These are phyloP conservation scores for Aspidoscelis tigris DNA, from an alignment of 2,113 vertebrate species.

Conservation along the genomic window DNA sequence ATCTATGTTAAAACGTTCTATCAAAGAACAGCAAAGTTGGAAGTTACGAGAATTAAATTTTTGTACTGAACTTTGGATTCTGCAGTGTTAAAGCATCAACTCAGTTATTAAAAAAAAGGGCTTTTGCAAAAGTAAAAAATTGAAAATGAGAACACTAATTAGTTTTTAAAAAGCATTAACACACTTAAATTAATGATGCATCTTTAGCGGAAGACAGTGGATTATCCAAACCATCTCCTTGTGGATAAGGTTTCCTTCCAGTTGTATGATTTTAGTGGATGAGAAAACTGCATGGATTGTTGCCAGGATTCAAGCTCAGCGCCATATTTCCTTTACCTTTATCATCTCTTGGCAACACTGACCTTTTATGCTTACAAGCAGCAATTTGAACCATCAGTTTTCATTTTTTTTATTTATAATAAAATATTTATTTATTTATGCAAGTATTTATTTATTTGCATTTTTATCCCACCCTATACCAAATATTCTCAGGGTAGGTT, in stretches of 20 bases:
- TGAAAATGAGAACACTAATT: constrained; percentile 5
- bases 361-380: too few species aligned
- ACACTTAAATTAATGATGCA: constrained; percentile 2
- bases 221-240: neutral
- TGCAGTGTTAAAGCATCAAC: neutral
- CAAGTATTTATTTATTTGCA: too few species aligned
- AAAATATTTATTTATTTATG: neutral
- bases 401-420: too few species aligned
- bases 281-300: neutral
- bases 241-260: neutral
- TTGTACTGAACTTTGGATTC: neutral
- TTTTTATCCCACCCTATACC: too few species aligned
- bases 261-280: neutral
- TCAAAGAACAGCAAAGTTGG: too few species aligned
- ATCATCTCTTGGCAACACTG: too few species aligned
- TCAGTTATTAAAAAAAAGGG: neutral
- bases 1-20: too few species aligned
- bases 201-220: neutral
- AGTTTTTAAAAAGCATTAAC: neutral
- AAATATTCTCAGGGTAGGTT: too few species aligned
- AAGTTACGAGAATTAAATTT: neutral
- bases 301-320: too few species aligned
- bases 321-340: too few species aligned
- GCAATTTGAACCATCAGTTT: too few species aligned
- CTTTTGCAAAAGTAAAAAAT: neutral